Evolutionary conservation across 2,113 vertebrate species (phyloP).

Genomic region (Aramus guarauna): DNA sequence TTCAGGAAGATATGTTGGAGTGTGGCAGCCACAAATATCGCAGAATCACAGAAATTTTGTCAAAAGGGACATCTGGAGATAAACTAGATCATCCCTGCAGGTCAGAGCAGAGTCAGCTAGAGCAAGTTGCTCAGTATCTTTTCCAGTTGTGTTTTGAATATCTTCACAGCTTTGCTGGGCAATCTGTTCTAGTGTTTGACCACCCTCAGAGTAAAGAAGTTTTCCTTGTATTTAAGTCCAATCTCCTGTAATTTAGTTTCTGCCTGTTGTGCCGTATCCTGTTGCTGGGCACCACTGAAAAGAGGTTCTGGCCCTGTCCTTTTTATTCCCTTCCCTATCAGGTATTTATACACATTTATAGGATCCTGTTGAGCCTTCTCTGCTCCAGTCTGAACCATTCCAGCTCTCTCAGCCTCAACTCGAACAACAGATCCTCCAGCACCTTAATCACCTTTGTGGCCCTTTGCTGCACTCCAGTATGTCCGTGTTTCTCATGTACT

Average conservation of each 20-base stretch:
- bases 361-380: no score
- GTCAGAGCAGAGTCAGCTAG: neutral
- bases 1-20: neutral
- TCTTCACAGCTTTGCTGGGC: neutral
- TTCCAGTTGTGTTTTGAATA: neutral
- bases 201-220: neutral
- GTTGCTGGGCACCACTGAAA: neutral
- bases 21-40: neutral
- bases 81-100: neutral
- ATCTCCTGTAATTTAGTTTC: neutral
- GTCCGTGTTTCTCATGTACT: no score
- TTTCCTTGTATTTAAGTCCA: neutral
- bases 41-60: neutral
- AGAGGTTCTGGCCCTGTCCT: neutral
- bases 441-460: no score
- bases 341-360: neutral
- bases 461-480: no score
- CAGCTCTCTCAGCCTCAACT: no score
- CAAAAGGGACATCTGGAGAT: neutral
- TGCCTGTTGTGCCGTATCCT: neutral
- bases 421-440: no score
- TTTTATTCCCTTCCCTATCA: neutral
- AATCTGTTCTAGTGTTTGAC: neutral
- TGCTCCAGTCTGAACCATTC: no score
- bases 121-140: neutral